phyloP scores from a whole-genome alignment of 2,797 vertebrate genomes.

The Staurois parvus region DNA sequence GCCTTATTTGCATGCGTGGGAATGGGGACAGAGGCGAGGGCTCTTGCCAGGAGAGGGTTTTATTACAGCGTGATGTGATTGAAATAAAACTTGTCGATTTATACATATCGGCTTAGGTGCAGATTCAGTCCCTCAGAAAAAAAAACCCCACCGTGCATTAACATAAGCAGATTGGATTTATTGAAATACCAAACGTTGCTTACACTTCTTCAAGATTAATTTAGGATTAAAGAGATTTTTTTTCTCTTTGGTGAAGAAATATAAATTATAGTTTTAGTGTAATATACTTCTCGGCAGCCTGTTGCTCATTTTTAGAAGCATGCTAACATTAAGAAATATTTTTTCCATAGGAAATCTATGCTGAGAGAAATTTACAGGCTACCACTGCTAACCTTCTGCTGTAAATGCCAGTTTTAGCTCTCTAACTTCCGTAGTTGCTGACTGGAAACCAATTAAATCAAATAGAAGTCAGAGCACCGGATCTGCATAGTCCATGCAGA shows the following conservation, averaged over 20 bases:
- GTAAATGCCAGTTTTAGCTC: too few species aligned
- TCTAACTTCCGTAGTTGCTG: too few species aligned
- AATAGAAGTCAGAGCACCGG: too few species aligned
- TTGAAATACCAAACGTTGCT: background rate
- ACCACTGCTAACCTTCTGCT: too few species aligned
- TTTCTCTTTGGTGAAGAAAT: background rate
- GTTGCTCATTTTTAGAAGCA: too few species aligned
- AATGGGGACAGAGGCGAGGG: background rate
- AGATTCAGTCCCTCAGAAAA: conserved; percentile 2
- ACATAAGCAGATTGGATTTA: conserved; percentile 38
- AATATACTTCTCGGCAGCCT: background rate
- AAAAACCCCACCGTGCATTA: background rate
- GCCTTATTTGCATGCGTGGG: conserved; percentile 51
- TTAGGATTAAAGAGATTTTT: conserved; percentile 17
- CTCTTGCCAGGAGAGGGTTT: conserved; percentile 11
- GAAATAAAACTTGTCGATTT: conserved; percentile 19
- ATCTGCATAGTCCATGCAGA: background rate
- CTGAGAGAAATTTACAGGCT: too few species aligned
- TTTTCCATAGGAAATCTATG: too few species aligned
- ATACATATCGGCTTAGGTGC: conserved; percentile 6
- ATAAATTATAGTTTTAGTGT: background rate
- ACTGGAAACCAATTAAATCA: too few species aligned
- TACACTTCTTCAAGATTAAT: conserved; percentile 12
- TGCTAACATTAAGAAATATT: too few species aligned
- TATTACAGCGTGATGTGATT: conserved; percentile 32